phyloP scores from a whole-genome alignment of 2,113 vertebrate species.

The Bubo scandiacus region DNA sequence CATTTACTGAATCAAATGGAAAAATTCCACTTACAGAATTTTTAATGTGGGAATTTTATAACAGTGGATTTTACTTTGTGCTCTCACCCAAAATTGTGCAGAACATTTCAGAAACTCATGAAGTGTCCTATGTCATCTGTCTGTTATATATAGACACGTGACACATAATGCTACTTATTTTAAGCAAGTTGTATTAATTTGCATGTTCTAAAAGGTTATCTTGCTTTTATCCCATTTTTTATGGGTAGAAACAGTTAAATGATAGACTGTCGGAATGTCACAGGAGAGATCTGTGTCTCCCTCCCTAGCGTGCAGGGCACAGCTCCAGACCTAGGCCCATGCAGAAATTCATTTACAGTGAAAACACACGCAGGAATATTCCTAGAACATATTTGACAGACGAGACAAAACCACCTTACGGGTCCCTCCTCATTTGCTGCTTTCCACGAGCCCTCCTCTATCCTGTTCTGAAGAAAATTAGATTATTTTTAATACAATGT shows the following conservation, averaged over 20 bases:
- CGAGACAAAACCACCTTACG: rapidly evolving
- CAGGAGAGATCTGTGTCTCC: background rate
- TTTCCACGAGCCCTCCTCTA: background rate
- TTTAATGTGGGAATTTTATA: background rate
- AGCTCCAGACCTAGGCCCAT: rapidly evolving
- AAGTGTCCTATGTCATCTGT: background rate
- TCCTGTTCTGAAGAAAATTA: background rate
- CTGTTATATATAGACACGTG: rapidly evolving
- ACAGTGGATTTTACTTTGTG: background rate
- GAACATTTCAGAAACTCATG: background rate
- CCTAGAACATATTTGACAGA: background rate
- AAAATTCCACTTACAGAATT: background rate
- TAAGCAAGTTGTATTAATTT: background rate
- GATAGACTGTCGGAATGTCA: background rate
- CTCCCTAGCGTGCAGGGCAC: background rate
- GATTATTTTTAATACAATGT: background rate
- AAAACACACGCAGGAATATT: background rate
- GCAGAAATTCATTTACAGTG: background rate
- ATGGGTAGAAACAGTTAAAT: background rate
- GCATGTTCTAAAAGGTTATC: background rate
- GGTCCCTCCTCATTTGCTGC: background rate
- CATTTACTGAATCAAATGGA: background rate
- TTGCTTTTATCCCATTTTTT: background rate
- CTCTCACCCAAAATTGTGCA: background rate
- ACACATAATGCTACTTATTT: background rate